Evolutionary conservation across 2,888 invertebrate genomes (phyloP), one percentile per base, ranked within the genome.

Genomic region (Pristionchus entomophagus): DNA sequence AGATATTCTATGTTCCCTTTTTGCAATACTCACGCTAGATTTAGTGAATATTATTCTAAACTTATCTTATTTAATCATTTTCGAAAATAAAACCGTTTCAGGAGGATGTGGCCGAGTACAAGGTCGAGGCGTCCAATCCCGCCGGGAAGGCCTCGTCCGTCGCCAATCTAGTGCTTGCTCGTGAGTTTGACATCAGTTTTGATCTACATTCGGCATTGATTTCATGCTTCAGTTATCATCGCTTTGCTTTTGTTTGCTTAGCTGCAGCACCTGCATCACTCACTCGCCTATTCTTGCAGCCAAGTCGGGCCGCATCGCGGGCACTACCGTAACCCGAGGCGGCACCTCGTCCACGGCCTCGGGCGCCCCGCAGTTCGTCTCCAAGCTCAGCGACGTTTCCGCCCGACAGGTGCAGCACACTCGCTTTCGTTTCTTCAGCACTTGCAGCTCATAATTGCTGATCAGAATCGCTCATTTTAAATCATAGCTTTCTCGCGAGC

Each of bases 21-120:
- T n/a, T n/a, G n/a, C n/a, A n/a, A n/a, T n/a, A n/a, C n/a, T n/a
- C n/a, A n/a, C n/a, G n/a, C n/a, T n/a, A n/a, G n/a, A n/a, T n/a
- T n/a, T n/a, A n/a, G n/a, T n/a, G n/a, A n/a, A n/a, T n/a, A n/a
- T n/a, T n/a, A n/a, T n/a, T n/a, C n/a, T n/a, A n/a, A n/a, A n/a
- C n/a, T n/a, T n/a, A n/a, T n/a, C n/a, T n/a, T n/a, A n/a, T n/a
- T n/a, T n/a, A n/a, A n/a, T n/a, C n/a, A n/a, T n/a, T 78, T 78
- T 19, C 97, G 97, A 32, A 41, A 77, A 51, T 0, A 80, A 41
- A 22, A 41, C 98, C 97, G 95, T 56, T 49, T 38, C 98, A 98
- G 38, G 99, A 99, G 95, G 99, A 99, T 94, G 98, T 98, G 94
- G 99, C 99, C n/a, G 93, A 93, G 87, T 99, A 99, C 94, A 97